Evolutionary conservation across 2,888 invertebrate genomes (phyloP).

Genomic region (Branchipolynoe longqiensis): DNA sequence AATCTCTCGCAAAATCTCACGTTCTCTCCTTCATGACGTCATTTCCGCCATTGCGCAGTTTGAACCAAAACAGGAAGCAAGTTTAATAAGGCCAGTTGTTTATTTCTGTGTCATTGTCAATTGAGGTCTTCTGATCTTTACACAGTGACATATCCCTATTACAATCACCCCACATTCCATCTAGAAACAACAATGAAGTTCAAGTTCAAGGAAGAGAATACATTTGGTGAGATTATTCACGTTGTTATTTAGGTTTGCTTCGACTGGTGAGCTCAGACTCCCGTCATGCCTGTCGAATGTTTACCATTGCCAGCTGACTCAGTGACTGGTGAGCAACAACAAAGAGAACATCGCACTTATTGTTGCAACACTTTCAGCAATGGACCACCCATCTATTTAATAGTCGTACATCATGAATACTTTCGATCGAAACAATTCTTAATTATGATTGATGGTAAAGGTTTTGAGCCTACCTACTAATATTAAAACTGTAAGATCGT

Average conservation of each 20-base stretch:
- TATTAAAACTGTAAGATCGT: no score
- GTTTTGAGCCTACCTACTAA: no score
- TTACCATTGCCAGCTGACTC: constrained; percentile 32
- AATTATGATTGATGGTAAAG: no score
- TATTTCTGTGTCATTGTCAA: constrained; percentile 47
- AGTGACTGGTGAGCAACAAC: constrained; percentile 9
- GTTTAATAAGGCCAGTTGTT: constrained; percentile 1
- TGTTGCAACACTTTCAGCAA: constrained; percentile 47
- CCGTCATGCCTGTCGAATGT: constrained; percentile 5
- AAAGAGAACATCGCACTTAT: not conserved
- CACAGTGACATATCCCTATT: not conserved
- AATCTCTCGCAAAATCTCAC: not conserved
- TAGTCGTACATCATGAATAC: no score
- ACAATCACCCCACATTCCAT: constrained; percentile 12
- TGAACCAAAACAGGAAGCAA: constrained; percentile 51
- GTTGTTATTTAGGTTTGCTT: not conserved
- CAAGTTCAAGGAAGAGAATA: constrained; percentile 81
- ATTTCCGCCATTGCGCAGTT: constrained; percentile 46
- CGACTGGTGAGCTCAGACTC: not conserved
- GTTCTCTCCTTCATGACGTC: constrained; percentile 35
- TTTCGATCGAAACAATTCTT: no score
- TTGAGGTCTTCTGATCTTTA: constrained; percentile 37
- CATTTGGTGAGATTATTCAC: constrained; percentile 76
- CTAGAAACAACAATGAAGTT: constrained; percentile 76
- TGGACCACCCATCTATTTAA: no score